Base-by-base conservation (phyloP, 2,888 invertebrate species). In the Poecilobothrus nobilitatus region DNA sequence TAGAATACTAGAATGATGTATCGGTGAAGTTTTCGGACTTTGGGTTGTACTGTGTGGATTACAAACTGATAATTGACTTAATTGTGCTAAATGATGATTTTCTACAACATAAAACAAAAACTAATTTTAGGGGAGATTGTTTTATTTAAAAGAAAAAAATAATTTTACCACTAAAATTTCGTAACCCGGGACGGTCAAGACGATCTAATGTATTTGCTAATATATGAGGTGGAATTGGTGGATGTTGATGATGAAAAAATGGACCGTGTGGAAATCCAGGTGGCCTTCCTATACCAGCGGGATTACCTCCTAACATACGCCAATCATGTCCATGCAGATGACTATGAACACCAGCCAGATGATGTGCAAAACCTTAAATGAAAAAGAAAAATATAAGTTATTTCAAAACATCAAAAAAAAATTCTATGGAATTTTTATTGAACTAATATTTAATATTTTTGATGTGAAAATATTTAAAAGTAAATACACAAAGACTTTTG, bases 331-430 rank as follows among this genome's bases (percentile, higher is more conserved):
- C 87, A 27, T 88, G 89, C 73, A 87, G 84, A 12, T 86, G 84
- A 0, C 87, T 87, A 12, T 89, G 89, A 73, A 90, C 82, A 4
- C 89, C 89, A 9, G 89, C 89, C 72, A 90, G 77, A 78, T 90
- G 91, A 76, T 91, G 91, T 0, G 90, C 90, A 76, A 91, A 89
- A 73, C 91, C 91, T 91, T 81, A 1, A 81, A 83, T 64, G 67
- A 72, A 72, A 72, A 68, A 22, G 10, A 41, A 21, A 44, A 68
- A 65, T 34, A 37, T 34, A 62, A 65, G 21, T 63, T 22, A 5
- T 64, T 67, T 22, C n/a, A 34, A 37, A 6, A 22, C 22, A 66
- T 33, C 37, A 6, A 20, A 27, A 67, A n/a, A 33, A n/a, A 62
- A 33, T 67, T n/a, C n/a, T n/a, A n/a, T n/a, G n/a, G n/a, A n/a